Evolutionary conservation across 1,140 invertebrate species (phyloP), one percentile per base, ranked within the genome.

Genomic region (Eupristina koningsbergeri): DNA sequence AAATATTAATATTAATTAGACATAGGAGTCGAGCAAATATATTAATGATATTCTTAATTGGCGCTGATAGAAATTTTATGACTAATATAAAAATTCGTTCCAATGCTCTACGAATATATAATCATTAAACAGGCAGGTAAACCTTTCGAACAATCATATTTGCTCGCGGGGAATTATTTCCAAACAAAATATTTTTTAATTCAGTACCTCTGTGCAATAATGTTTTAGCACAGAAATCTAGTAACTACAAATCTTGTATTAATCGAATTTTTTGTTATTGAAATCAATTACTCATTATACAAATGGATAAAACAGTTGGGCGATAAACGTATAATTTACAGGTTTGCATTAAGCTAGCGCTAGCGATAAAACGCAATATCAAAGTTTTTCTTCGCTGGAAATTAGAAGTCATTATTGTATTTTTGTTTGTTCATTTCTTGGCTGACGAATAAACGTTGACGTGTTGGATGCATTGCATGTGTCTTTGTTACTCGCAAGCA

Each of bases 381-480:
- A 67, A 67, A 69, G n/a, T 67, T 79, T 45, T 61, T 8, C 19
- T 58, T 29, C 36, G 13, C 77, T 61, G n/a, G 41, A 50, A 73
- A 80, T 80, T 50, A 50, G 13, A 58, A 73, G 29, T 36, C 47
- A 67, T 67, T 69, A 80, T 53, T 69, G 64, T 71, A 53, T 71
- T 71, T 79, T 41, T 34, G 67, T 73, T 81, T 81, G 73, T 58
- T 39, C 50, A 17, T 13, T 17, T 82, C 39, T n/a, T 75, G 64
- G 50, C 58, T 74, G 50, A 61, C 64, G 36, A 41, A 19, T 45
- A 69, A 80, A 64, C 31, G 64, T 45, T 29, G 45, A 31, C 78
- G 36, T 45, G 69, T 31, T 53, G 19, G 22, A 26, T 53, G 64
- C 3, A 67, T 53, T n/a, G 29, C 29, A 1, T 36, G 61, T 19